Evolutionary conservation across 2,113 vertebrate species (phyloP), one percentile per base, ranked within the genome.

Genomic region (Pseudorasbora parva): DNA sequence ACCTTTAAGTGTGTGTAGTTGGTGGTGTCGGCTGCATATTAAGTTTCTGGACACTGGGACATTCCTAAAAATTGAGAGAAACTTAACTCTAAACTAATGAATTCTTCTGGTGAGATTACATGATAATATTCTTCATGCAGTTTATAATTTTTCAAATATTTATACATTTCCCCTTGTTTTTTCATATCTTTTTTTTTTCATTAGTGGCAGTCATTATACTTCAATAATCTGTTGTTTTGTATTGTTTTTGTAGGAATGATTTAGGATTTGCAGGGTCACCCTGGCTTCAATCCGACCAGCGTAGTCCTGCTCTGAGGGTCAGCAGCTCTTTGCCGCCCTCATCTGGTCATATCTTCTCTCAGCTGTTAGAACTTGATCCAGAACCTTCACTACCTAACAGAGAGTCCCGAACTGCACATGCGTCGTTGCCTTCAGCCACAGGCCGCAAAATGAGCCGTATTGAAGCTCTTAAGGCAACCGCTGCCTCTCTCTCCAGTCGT

Each of bases 401-500:
- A 77, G 83, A 64, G 10, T 27, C 43, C 12, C 60, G 2, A 81
- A 54, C 62, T 3, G 15, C 89, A 84, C 45, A 88, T 87, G 0
- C 87, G 90, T 80, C 84, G 62, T 60, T 92, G 85, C 90, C 90
- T 64, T 90, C 93, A 77, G 84, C 83, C 88, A 80, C 86, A 83
- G 83, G 91, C 71, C 94, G 92, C 88, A 97, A 95, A 91, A 87
- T 94, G 82, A 95, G 95, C 86, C 95, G 95, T 5, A 97, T 97
- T 51, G 96, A 98, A 87, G 96, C 96, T 76, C 89, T 99, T 84
- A 99, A 97, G 90, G 96, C 97, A 82, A 98, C 95, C 27, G 98
- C 98, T 23, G 95, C 95, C 57, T 97, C 96, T n/a, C 93, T 99
- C 71, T 98, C 97, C 60, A 95, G 91, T 81, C 96, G 97, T 33